These are phyloP conservation scores for Pyxicephalus adspersus DNA, from an alignment of 2,113 vertebrate genomes.

Conservation along the genomic window DNA sequence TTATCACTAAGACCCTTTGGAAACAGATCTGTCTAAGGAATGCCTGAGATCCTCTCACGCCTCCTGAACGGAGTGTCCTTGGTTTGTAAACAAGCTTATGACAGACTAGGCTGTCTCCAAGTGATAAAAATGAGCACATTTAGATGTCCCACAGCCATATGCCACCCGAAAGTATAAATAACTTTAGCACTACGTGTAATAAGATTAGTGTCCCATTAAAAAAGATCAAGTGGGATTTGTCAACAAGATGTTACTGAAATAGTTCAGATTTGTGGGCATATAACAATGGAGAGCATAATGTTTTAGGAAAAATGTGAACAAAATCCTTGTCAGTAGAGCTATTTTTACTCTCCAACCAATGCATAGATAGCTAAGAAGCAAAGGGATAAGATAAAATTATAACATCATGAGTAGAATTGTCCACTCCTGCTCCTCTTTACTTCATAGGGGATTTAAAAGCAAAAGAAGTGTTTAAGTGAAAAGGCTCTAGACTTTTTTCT, in stretches of 20 bases:
- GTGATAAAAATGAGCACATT: constrained; percentile 39
- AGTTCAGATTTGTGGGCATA: constrained; percentile 23
- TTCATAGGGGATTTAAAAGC: no score
- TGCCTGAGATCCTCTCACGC: not conserved
- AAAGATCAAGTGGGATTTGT: constrained; percentile 52
- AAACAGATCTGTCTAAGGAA: not conserved
- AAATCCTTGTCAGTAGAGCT: constrained; percentile 8
- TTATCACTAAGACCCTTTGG: not conserved
- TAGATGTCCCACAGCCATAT: constrained; percentile 45
- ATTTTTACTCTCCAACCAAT: not conserved
- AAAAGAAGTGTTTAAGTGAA: no score
- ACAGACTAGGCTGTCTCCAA: constrained; percentile 35
- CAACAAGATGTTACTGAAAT: constrained; percentile 52
- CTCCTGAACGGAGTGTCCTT: constrained; percentile 15
- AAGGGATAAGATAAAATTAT: no score
- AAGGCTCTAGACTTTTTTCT: no score
- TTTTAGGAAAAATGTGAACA: constrained; percentile 28
- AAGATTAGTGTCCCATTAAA: constrained; percentile 47
- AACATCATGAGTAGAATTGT: no score
- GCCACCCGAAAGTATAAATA: constrained; percentile 49
- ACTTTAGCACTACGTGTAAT: constrained; percentile 40
- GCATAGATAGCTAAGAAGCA: no score
- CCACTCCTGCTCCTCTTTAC: no score
- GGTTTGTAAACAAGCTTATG: constrained; percentile 48
- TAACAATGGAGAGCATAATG: constrained; percentile 18